These are phyloP conservation scores for Trachemys scripta DNA, from an alignment of 2,113 vertebrate genomes.

Conservation along the genomic window DNA sequence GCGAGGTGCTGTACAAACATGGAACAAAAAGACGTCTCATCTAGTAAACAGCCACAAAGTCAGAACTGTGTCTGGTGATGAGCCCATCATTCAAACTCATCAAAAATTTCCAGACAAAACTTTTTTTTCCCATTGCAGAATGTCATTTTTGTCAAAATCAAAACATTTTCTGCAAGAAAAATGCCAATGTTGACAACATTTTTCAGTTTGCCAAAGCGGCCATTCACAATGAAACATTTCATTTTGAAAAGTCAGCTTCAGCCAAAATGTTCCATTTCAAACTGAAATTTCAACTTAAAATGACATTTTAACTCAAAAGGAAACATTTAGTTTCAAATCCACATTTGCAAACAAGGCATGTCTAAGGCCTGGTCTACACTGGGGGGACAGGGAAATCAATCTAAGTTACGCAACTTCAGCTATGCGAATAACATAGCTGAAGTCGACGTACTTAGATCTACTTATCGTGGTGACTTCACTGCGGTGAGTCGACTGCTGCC, in stretches of 20 bases:
- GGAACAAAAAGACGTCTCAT: not conserved
- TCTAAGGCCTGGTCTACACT: no score
- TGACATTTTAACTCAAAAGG: no score
- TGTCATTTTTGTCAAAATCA: not conserved
- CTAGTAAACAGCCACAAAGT: not conserved
- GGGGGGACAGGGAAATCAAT: no score
- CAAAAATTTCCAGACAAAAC: not conserved
- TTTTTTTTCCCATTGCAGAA: not conserved
- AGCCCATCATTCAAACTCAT: not conserved
- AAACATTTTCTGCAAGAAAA: not conserved
- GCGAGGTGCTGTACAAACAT: not conserved
- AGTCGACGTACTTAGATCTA: no score
- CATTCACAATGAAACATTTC: not conserved
- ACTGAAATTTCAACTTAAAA: not conserved
- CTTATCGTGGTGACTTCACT: no score
- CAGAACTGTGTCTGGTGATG: not conserved
- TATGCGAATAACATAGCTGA: no score
- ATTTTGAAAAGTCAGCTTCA: not conserved
- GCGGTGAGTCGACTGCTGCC: no score
- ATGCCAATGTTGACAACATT: not conserved
- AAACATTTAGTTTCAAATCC: not conserved
- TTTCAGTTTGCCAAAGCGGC: not conserved
- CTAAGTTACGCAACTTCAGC: no score
- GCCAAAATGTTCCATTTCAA: not conserved
- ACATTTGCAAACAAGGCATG: no score